Percentiles rank a stretch among this genome's conserved stretches.
phyloP scores from a whole-genome alignment of 1,140 invertebrate species.

The Drosophila neocordata region DNA sequence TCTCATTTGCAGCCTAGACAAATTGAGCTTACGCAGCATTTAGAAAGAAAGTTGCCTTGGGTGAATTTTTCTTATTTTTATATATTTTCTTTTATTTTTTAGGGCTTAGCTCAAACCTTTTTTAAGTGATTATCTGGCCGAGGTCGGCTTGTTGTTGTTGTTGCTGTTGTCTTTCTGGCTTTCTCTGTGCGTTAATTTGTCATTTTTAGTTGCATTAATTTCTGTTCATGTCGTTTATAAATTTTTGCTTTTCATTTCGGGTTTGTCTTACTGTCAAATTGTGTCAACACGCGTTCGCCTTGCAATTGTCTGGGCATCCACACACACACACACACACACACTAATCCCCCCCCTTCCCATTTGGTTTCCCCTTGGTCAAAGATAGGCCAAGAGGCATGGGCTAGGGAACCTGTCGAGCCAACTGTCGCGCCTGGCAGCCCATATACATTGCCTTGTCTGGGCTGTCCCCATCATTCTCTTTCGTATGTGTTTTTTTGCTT shows the following conservation, averaged over 20 bases:
- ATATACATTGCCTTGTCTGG: constrained; percentile 63
- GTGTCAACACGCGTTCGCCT: constrained; percentile 62
- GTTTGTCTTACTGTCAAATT: constrained; percentile 80
- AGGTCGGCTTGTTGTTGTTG: constrained; percentile 47
- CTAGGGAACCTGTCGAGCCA: constrained; percentile 28
- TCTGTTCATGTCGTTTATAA: constrained; percentile 73
- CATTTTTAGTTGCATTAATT: constrained; percentile 77
- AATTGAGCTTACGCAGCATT: constrained; percentile 48
- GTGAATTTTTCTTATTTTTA: constrained; percentile 17
- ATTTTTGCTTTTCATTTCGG: constrained; percentile 80
- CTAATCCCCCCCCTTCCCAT: constrained; percentile 21
- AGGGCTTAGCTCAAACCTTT: constrained; percentile 67
- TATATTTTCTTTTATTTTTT: constrained; percentile 8
- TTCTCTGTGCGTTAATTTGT: constrained; percentile 79
- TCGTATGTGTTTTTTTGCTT: constrained; percentile 27
- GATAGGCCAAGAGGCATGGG: neutral
- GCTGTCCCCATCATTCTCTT: constrained; percentile 39
- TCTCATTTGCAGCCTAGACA: constrained; percentile 32
- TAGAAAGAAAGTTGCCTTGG: constrained; percentile 62
- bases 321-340: constrained; percentile 5
- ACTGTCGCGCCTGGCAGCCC: constrained; percentile 62
- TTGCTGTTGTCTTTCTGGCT: constrained; percentile 36
- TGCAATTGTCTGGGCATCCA: constrained; percentile 62
- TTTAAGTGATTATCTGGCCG: constrained; percentile 76
- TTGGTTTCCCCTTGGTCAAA: neutral